These are phyloP conservation scores for Marmota monax DNA, from an alignment of 2,113 vertebrate genomes.

Conservation along the genomic window DNA sequence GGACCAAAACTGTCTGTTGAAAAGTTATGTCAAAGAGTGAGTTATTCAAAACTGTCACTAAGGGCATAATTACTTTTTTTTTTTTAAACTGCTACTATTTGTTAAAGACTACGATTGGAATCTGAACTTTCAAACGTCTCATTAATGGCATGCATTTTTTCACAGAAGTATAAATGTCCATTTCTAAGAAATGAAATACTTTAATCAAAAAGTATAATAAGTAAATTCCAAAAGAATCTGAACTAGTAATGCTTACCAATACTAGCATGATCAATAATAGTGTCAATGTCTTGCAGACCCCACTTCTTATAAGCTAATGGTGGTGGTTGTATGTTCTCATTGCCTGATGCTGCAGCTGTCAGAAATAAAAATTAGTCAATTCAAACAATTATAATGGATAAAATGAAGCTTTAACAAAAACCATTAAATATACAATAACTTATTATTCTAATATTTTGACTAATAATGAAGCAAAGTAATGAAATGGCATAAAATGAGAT, in stretches of 20 bases:
- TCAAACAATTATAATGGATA: neutral
- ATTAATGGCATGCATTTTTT: neutral
- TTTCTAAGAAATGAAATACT: neutral
- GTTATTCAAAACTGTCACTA: neutral
- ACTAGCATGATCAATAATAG: constrained; percentile 96
- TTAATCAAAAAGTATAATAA: neutral
- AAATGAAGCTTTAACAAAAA: constrained; percentile 25
- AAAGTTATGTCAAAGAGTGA: neutral
- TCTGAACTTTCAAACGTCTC: neutral
- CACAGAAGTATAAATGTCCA: neutral
- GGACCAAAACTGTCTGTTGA: neutral
- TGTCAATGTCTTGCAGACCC: constrained; percentile 97
- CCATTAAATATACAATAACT: neutral
- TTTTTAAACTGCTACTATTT: neutral
- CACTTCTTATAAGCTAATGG: constrained; percentile 99
- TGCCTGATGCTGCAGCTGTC: constrained; percentile 96
- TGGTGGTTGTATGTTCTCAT: constrained; percentile 96
- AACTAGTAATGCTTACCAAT: constrained; percentile 91
- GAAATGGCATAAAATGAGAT: neutral
- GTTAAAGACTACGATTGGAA: neutral
- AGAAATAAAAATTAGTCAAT: constrained; percentile 59
- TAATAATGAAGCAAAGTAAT: neutral
- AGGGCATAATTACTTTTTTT: neutral
- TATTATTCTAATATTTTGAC: constrained; percentile 22
- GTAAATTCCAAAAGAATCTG: neutral